Evolutionary conservation across 2,888 invertebrate species (phyloP), one percentile per base, ranked within the genome.

Genomic region (Dasysyrphus albostriatus): DNA sequence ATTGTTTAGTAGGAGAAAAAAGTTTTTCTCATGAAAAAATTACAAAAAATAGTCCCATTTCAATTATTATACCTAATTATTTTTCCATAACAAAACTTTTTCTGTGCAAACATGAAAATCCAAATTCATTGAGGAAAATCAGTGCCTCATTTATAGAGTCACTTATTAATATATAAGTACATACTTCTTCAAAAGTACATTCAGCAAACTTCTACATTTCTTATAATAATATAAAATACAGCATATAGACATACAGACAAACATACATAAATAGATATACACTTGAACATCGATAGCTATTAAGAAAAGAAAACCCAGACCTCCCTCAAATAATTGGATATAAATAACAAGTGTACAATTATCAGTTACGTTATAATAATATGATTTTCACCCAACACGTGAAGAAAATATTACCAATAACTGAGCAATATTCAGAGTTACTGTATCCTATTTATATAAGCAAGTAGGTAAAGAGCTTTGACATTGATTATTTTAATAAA

Each of bases 291-390:
- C 69, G 3, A 69, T 39, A 34, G 47, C 34, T 65, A 63, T 65
- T 65, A 67, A 14, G 19, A 37, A 51, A 69, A 39, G 37, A 34
- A 67, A 34, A 12, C 34, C 16, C 19, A 65, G 49, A 67, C 49
- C 56, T 32, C 63, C 74, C 29, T 47, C 12, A 58, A 24, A 54
- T 69, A 73, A 74, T 83, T 63, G 59, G 65, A 37, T 72, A 59
- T 67, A 54, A n/a, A 58, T 77, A 74, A 69, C 29, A 63, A 77
- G 58, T 77, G 72, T 61, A 58, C 77, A 74, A 61, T 54, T 69
- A 73, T 69, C 85, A 74, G 76, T 70, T 54, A 80, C 76, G 69
- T 63, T 81, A n/a, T n/a, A 69, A 47, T 59, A 61, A 54, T 56
- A 42, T 73, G 44, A 73, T 77, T 73, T 58, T 32, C 72, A 42